phyloP scores from a whole-genome alignment of 2,113 vertebrate species.

The Silurus asotus region DNA sequence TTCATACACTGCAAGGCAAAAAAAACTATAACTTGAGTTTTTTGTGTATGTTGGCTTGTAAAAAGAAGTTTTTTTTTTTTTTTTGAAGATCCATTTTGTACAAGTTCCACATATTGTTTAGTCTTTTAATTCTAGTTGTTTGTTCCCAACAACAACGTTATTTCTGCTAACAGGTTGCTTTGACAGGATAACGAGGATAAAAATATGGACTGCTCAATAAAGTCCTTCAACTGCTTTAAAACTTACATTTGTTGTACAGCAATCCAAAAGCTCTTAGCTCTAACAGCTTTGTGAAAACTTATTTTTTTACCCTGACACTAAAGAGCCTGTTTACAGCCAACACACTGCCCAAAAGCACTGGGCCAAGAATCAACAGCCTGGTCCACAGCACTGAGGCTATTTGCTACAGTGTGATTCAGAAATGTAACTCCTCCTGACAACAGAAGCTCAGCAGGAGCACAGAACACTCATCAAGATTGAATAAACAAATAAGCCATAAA shows the following conservation, averaged over 20 bases:
- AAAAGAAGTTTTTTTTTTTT: background rate
- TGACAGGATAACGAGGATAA: background rate
- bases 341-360: constrained; percentile 14
- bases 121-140: background rate
- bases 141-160: background rate
- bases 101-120: background rate
- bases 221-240: background rate
- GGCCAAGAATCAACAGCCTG: constrained; percentile 18
- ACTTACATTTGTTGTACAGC: background rate
- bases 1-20: background rate
- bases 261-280: background rate
- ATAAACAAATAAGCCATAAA: background rate
- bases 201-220: background rate
- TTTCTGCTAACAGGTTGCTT: constrained; percentile 5
- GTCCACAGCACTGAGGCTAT: background rate
- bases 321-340: constrained; percentile 4
- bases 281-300: background rate
- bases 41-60: background rate
- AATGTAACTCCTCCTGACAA: constrained; percentile 19
- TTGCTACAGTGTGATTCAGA: background rate
- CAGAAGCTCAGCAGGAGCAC: constrained; percentile 8
- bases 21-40: background rate
- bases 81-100: background rate
- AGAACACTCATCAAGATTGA: constrained; percentile 4
- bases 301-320: background rate